Percentiles rank a stretch among this genome's conserved stretches.
Evolutionary conservation across 2,797 vertebrate genomes (phyloP).

Genomic region (Micrastur ruficollis): DNA sequence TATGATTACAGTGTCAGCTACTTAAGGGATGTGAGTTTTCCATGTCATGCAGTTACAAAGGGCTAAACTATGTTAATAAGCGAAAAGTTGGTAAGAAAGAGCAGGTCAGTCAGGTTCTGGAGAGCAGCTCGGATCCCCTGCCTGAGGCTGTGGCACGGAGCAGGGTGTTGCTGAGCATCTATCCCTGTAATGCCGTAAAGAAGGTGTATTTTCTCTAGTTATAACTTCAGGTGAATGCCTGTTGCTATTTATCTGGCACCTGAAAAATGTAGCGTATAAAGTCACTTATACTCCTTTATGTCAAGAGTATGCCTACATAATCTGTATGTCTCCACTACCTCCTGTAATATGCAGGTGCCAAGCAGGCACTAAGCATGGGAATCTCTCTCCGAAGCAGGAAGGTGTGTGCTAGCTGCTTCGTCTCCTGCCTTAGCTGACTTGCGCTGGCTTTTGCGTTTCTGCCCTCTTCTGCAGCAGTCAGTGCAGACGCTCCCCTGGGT

Average conservation of each 20-base stretch:
- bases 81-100: not conserved
- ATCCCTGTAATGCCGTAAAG: not conserved
- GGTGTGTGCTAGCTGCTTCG: not conserved
- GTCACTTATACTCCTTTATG: not conserved
- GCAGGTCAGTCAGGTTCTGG: not conserved
- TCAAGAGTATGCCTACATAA: not conserved
- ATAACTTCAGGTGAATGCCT: not conserved
- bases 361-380: rapidly evolving
- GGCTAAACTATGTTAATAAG: not conserved
- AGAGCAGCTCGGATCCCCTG: rapidly evolving
- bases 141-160: not conserved
- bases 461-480: not conserved
- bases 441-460: not conserved
- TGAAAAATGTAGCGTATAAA: not conserved
- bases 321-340: not conserved
- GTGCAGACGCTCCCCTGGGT: not conserved
- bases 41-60: not conserved
- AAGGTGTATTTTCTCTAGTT: not conserved
- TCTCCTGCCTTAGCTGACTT: not conserved
- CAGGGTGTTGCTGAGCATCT: not conserved
- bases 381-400: not conserved
- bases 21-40: not conserved
- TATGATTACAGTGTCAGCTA: not conserved
- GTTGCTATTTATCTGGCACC: not conserved
- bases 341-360: not conserved